Conservation (phyloP, 2,113 vertebrate species). For the Thamnaconus septentrionalis region DNA sequence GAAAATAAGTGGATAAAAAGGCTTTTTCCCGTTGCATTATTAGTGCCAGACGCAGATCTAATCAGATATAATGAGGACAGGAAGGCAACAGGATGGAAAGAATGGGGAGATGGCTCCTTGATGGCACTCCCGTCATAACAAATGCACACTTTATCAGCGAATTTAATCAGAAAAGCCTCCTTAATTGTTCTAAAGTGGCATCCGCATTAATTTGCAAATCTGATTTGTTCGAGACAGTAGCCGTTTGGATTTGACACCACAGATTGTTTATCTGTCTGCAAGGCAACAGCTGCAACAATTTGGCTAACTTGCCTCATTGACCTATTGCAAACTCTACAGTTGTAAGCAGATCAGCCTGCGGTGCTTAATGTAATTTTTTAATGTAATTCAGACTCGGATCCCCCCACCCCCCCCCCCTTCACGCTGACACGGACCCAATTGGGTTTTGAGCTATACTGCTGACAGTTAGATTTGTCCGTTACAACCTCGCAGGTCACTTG, state of each 20-base stretch:
- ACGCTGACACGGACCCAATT: neutral
- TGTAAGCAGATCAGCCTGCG: neutral
- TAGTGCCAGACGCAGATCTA: slow-evolving; percentile 45
- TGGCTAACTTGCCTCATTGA: neutral
- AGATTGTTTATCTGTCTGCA: neutral
- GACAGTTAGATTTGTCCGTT: slow-evolving; percentile 21
- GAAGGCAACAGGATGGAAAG: slow-evolving; percentile 33
- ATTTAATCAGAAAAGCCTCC: slow-evolving; percentile 58
- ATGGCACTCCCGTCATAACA: slow-evolving; percentile 38
- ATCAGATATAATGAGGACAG: slow-evolving; percentile 39
- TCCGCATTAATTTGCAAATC: slow-evolving; percentile 40
- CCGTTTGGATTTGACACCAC: slow-evolving; percentile 26
- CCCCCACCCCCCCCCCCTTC: neutral
- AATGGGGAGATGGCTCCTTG: slow-evolving; percentile 40
- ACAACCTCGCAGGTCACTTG: slow-evolving; percentile 26
- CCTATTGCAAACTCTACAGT: neutral
- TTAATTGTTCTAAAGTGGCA: slow-evolving; percentile 56
- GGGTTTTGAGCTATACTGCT: slow-evolving; percentile 32
- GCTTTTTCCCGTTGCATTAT: slow-evolving; percentile 44
- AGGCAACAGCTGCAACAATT: neutral
- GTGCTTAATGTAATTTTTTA: neutral
- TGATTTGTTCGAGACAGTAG: slow-evolving; percentile 45
- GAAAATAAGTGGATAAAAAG: slow-evolving; percentile 18
- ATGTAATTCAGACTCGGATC: slow-evolving; percentile 11
- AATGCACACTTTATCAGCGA: slow-evolving; percentile 61